A percentile compares a stretch with the other conserved stretches of the same genome.
phyloP scores from a whole-genome alignment of 2,797 vertebrate genomes.

The Pristis pectinata region DNA sequence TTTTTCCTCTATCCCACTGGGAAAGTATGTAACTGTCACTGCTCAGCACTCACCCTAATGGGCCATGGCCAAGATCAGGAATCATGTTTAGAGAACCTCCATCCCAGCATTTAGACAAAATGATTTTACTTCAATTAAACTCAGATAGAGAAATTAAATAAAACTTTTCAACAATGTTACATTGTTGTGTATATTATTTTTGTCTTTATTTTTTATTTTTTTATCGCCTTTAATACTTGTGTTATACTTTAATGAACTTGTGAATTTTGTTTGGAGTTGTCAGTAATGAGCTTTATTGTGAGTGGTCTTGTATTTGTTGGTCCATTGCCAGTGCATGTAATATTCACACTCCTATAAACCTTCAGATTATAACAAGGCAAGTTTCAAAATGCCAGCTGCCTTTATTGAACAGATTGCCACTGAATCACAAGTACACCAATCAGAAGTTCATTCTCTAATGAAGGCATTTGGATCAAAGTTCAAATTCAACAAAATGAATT shows the following conservation, averaged over 20 bases:
- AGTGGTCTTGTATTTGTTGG: neutral
- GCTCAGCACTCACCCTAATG: neutral
- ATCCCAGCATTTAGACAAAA: neutral
- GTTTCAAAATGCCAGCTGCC: slow-evolving; percentile 17
- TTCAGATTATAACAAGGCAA: neutral
- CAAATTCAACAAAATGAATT: slow-evolving; percentile 3
- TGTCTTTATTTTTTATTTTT: neutral
- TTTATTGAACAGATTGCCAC: slow-evolving; percentile 25
- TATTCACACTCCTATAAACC: slow-evolving; percentile 14
- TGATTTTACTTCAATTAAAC: neutral
- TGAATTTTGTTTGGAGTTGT: slow-evolving; percentile 4
- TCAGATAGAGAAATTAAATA: neutral
- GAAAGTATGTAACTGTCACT: neutral
- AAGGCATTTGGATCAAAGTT: neutral
- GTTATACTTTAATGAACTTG: neutral
- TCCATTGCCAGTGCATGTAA: neutral
- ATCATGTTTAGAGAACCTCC: neutral
- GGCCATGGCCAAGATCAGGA: neutral
- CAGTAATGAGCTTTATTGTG: neutral
- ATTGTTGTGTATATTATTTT: neutral
- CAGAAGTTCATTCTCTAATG: neutral
- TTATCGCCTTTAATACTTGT: neutral
- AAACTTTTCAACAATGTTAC: neutral
- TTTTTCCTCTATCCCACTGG: neutral
- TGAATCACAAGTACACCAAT: slow-evolving; percentile 11